Evolutionary conservation across 2,888 invertebrate genomes (phyloP).

Genomic region (Capitulum mitella): DNA sequence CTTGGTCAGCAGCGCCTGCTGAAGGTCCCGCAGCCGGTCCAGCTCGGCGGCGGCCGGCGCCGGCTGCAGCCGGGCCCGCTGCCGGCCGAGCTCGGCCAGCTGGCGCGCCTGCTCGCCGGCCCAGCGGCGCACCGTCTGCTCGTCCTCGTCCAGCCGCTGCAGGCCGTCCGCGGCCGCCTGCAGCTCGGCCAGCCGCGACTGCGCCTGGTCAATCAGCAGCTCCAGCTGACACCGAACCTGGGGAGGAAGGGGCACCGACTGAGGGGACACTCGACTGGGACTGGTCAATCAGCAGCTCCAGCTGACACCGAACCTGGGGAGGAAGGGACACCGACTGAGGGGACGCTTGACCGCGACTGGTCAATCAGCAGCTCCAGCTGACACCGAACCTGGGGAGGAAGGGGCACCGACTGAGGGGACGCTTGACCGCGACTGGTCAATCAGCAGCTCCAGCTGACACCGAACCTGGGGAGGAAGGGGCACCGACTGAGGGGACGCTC

Average conservation of each 20-base stretch:
- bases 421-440: no score
- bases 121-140: not conserved
- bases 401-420: no score
- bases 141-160: not conserved
- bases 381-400: no score
- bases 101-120: not conserved
- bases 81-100: conserved; percentile 7
- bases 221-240: conserved; percentile 22
- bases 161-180: not conserved
- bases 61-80: conserved; percentile 15
- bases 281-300: no score
- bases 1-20: not conserved
- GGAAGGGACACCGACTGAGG: no score
- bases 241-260: not conserved
- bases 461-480: no score
- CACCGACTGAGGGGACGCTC: no score
- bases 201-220: conserved; percentile 17
- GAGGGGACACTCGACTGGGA: no score
- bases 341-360: no score
- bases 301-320: no score
- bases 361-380: no score
- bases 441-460: no score
- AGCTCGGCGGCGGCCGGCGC: conserved; percentile 6
- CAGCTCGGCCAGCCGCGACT: not conserved
- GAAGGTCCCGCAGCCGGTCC: not conserved